A percentile compares a stretch with the other conserved stretches of the same genome.
These are phyloP conservation scores for Sciurus niger DNA, from an alignment of 2,113 vertebrate genomes.

Conservation along the genomic window DNA sequence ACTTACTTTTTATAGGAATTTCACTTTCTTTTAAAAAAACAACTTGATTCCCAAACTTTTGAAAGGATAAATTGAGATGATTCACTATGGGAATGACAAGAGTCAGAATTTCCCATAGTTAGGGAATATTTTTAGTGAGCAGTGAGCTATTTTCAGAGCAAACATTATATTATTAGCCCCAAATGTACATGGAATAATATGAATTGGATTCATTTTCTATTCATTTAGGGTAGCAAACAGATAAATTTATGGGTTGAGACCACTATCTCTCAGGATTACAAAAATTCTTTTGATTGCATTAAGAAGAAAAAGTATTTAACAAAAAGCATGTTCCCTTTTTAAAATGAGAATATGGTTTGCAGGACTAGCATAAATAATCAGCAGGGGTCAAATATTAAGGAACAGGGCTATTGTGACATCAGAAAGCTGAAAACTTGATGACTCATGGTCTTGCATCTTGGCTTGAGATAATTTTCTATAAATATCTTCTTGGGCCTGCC, in stretches of 20 bases:
- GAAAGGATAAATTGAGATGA: neutral
- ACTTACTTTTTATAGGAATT: neutral
- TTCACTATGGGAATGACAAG: neutral
- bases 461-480: neutral
- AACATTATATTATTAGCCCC: neutral
- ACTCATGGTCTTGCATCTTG: neutral
- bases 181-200: neutral
- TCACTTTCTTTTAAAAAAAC: neutral
- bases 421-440: neutral
- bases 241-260: neutral
- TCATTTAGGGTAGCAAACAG: neutral
- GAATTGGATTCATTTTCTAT: neutral
- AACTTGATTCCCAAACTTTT: conserved; percentile 11
- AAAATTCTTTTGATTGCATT: neutral
- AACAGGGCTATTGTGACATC: neutral
- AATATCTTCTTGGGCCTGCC: neutral
- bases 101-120: neutral
- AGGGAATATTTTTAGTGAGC: neutral
- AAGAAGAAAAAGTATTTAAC: neutral
- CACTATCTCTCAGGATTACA: neutral
- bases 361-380: neutral
- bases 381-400: neutral
- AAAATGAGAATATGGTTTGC: neutral
- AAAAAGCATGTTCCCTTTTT: neutral
- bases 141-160: neutral